Evolutionary conservation across 1,140 invertebrate species (phyloP), one percentile per base, ranked within the genome.

Genomic region (Drosophila equinoxialis): DNA sequence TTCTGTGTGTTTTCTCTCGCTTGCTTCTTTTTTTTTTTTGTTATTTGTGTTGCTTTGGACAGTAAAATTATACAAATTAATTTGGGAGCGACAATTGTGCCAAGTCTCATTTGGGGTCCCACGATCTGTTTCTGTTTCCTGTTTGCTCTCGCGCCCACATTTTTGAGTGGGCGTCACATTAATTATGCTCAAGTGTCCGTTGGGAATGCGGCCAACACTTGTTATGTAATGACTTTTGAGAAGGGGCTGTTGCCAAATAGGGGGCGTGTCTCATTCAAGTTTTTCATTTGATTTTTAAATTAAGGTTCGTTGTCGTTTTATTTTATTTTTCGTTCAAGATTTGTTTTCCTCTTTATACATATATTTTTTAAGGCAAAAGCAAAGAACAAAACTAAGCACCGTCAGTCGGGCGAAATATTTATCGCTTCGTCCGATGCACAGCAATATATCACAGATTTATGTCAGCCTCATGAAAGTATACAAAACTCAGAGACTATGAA

Each of bases 181-280:
- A 87, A 87, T 87, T 89, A 87, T 87, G 84, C 83, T 87, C 83
- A 87, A 87, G 83, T 89, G 84, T 87, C 83, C 83, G 70, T 68
- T 87, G 83, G 83, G 83, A 87, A 87, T 84, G 84, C 81, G 83
- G 83, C 83, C 84, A 80, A 89, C 83, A 87, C 83, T 89, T 87
- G 83, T 83, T 89, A 73, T 77, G 72, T 89, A 89, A 87, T 87
- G 83, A 87, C 83, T 89, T 89, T 89, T 84, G 80, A 42, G 59
- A 51, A 41, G 42, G 39, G 14, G 37, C 57, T 48, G 17, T 6
- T 59, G 26, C 70, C 72, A 65, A 71, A 51, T 58, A 7, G n/a
- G 2, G 35, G 41, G 59, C 35, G 55, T 39, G 67, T 62, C 67
- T 68, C 68, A 60, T 68, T 66, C 58, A 74, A 79, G 45, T 64